Base-by-base conservation (phyloP, 2,113 vertebrate genomes). In the Pavo muticus region DNA sequence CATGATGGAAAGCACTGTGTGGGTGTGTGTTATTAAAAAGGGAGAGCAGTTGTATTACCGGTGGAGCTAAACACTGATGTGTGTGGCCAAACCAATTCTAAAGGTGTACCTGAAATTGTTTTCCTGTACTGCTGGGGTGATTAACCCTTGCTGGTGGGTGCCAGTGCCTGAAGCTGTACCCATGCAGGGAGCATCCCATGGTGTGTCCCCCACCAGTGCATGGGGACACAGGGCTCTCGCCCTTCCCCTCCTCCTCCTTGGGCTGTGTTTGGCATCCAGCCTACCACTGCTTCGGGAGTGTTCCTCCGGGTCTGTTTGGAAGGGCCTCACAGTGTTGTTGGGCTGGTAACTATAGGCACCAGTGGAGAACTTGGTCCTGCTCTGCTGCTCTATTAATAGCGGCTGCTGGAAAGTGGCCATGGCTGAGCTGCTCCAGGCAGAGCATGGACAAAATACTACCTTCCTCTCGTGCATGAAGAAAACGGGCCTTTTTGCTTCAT, bases 321-420 rank as follows among this genome's bases (percentile, higher is more conserved):
- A 91, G 56, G 93, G 78, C 84, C 50, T 10, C 5, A 16, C 56
- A 87, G 76, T 95, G 92, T 96, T 95, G 73, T 94, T 91, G 80
- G 79, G 35, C 80, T 75, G 95, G 94, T 96, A 96, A 93, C 96
- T 94, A 96, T 95, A 93, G 95, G 94, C 84, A 94, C 73, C 84
- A 72, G 88, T 0, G 6, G 92, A 57, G 91, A 92, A 96, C 88
- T 93, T 93, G 1, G 0, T 47, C 64, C 60, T 0, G 5, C 57
- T 91, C 35, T 0, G 65, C 61, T 4, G 86, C 88, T 81, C 80
- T 95, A 92, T 96, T 95, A 94, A 94, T 94, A 95, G 86, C 50
- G 0, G 0, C 76, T 64, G 52, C 69, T 94, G 87, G 86, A 79
- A 88, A 91, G 84, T 65, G 56, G 32, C 0, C 12, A 81, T 1